phyloP scores from a whole-genome alignment of 1,140 invertebrate species.

The Melitaea cinxia region DNA sequence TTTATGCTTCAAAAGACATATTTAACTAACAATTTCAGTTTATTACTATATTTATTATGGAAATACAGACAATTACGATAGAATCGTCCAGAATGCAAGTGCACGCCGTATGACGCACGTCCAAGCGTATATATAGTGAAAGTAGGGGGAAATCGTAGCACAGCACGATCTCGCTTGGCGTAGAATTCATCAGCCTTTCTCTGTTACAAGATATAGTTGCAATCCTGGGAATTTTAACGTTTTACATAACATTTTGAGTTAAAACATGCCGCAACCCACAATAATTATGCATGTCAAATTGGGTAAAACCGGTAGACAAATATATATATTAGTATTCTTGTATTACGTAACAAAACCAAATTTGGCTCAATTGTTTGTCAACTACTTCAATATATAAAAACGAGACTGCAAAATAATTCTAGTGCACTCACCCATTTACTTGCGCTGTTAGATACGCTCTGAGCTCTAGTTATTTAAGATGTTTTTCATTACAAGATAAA shows the following conservation, averaged over 20 bases:
- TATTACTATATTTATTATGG: background rate
- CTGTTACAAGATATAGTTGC: constrained; percentile 5
- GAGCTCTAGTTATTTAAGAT: constrained; percentile 21
- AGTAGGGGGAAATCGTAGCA: constrained; percentile 28
- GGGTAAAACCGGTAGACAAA: too few relatives aligned
- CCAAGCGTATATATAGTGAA: constrained; percentile 19
- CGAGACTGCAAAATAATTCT: constrained; percentile 19
- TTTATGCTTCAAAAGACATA: too few relatives aligned
- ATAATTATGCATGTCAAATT: too few relatives aligned
- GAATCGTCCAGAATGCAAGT: constrained; percentile 16
- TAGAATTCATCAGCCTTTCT: constrained; percentile 23
- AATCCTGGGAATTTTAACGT: background rate
- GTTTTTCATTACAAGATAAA: constrained; percentile 3
- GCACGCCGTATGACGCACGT: constrained; percentile 13
- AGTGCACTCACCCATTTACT: constrained; percentile 31
- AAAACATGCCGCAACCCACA: too few relatives aligned
- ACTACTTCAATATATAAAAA: constrained; percentile 1
- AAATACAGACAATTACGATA: background rate
- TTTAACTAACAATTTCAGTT: background rate
- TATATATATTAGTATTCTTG: background rate
- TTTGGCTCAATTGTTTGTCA: constrained; percentile 1
- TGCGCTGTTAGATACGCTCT: constrained; percentile 28
- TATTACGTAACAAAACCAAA: constrained; percentile 2
- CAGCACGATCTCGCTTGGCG: constrained; percentile 20
- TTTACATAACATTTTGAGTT: background rate